Base-by-base conservation (phyloP, 30 jellyfish, hydroid and myxozoan species). In the Aurelia aurita complex sp. Pacific region DNA sequence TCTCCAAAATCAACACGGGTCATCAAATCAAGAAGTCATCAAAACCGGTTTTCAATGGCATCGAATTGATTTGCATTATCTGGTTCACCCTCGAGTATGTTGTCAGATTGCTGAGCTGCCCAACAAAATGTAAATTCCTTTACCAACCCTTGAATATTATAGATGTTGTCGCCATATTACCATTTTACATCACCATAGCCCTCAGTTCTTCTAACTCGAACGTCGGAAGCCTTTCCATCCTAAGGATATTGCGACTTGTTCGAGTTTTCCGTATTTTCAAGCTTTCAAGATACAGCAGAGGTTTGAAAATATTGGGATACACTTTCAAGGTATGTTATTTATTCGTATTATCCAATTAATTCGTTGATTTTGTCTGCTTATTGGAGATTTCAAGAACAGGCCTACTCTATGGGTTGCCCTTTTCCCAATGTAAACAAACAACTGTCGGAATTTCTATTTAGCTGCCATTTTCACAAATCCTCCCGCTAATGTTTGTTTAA, bases 191-290 rank as follows among this genome's bases (percentile, higher is more conserved):
- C 62, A 93, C 97, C 29, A 4, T 93, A 36, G 88, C 89, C 34
- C 69, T 93, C 74, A 88, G 77, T 38, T 64, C 92, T 10, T 86
- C 92, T 18, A 76, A 88, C 76, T 59, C 97, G 11, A 93, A 80
- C 63, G 97, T 93, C 18, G 83, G 97, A 11, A 93, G 98, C 69
- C 81, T 93, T 18, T 93, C 98, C 29, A 93, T 93, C 51, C 85
- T 93, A 19, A 97, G 98, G 79, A 97, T 93, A 38, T 79, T 93
- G 12, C 91, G 98, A 32, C 96, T 93, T 9, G 97, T 93, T 18
- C 92, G 98, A 59, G 98, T 93, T 51, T 93, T 93, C 87, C 78
- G 98, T 19, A 93, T 93, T 67, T 93, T 93, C 88, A 93, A 93
- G 69, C 75, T 93, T 43, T 93, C 98, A 42, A 67, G 98, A 51